A percentile compares a stretch with the other conserved stretches of the same genome.
Evolutionary conservation across 2,888 invertebrate genomes (phyloP).

Genomic region (Coleophora deauratella): DNA sequence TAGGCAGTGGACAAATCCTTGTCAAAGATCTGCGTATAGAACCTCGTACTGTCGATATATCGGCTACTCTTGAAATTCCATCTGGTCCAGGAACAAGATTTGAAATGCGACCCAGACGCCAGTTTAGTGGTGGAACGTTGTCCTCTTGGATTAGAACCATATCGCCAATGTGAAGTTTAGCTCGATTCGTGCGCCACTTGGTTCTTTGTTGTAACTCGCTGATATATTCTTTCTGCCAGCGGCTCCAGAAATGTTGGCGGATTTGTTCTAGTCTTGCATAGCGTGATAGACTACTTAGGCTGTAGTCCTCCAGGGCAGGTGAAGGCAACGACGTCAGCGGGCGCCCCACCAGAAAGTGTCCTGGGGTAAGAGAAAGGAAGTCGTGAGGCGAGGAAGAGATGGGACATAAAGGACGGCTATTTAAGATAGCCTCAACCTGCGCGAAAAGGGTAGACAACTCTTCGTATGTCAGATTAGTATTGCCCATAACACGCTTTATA

Average conservation of each 20-base stretch:
- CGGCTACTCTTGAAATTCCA: too few relatives aligned
- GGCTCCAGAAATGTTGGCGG: neutral
- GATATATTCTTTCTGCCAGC: neutral
- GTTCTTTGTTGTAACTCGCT: conserved; percentile 1
- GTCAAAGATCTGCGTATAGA: too few relatives aligned
- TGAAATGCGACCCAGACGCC: too few relatives aligned
- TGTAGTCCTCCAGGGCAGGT: neutral
- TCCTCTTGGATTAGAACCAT: too few relatives aligned
- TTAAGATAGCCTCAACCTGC: neutral
- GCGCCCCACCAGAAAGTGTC: conserved; percentile 14
- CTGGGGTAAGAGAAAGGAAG: conserved; percentile 4
- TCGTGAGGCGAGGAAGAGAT: conserved; percentile 9
- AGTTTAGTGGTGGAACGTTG: too few relatives aligned
- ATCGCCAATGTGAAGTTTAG: too few relatives aligned
- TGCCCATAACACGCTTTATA: neutral
- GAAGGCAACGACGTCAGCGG: too few relatives aligned
- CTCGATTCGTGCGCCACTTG: conserved; percentile 5
- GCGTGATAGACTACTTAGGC: neutral
- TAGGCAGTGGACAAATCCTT: too few relatives aligned
- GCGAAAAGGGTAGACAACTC: neutral
- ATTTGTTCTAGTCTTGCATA: neutral
- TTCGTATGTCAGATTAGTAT: neutral
- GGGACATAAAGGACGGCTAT: conserved; percentile 13
- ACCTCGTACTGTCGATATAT: too few relatives aligned
- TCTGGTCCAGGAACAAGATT: too few relatives aligned